Percentiles rank a stretch among this genome's conserved stretches.
phyloP scores from a whole-genome alignment of 2,113 vertebrate species.

The Argyrosomus japonicus region DNA sequence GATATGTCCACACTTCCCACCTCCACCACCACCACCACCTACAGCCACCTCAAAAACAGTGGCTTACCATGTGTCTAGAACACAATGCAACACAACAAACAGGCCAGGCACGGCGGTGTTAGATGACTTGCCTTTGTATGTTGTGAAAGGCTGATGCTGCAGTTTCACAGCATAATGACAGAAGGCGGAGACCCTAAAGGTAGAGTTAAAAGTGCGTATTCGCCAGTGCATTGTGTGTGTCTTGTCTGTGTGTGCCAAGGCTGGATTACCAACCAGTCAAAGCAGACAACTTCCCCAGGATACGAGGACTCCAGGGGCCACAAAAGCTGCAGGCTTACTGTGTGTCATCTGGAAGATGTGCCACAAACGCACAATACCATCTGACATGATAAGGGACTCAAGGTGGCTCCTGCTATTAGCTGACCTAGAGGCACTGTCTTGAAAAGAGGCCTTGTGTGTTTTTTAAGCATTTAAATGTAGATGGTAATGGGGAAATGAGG shows the following conservation, averaged over 20 bases:
- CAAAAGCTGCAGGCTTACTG: conserved; percentile 4
- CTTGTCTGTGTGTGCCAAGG: conserved; percentile 6
- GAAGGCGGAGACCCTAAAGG: conserved; percentile 43
- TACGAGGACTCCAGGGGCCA: neutral
- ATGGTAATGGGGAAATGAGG: neutral
- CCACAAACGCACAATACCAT: neutral
- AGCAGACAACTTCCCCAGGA: neutral
- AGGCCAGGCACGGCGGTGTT: conserved; percentile 66
- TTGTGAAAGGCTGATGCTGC: conserved; percentile 72
- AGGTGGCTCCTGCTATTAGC: conserved; percentile 7
- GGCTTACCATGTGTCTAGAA: conserved; percentile 52
- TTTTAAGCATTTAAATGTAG: neutral
- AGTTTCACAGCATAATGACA: conserved; percentile 66
- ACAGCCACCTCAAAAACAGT: conserved; percentile 32
- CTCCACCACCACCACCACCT: neutral
- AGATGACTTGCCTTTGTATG: conserved; percentile 75
- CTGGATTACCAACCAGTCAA: conserved; percentile 1
- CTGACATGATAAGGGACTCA: conserved; percentile 14
- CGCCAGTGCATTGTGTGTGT: conserved; percentile 3
- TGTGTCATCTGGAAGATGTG: conserved; percentile 4
- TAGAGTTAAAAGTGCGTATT: conserved; percentile 33
- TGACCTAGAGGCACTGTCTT: neutral
- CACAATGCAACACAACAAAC: conserved; percentile 69
- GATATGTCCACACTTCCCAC: conserved; percentile 32
- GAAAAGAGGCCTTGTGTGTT: neutral